Evolutionary conservation across 2,113 vertebrate genomes (phyloP), one percentile per base, ranked within the genome.

Genomic region (Xyliphius kryptos): DNA sequence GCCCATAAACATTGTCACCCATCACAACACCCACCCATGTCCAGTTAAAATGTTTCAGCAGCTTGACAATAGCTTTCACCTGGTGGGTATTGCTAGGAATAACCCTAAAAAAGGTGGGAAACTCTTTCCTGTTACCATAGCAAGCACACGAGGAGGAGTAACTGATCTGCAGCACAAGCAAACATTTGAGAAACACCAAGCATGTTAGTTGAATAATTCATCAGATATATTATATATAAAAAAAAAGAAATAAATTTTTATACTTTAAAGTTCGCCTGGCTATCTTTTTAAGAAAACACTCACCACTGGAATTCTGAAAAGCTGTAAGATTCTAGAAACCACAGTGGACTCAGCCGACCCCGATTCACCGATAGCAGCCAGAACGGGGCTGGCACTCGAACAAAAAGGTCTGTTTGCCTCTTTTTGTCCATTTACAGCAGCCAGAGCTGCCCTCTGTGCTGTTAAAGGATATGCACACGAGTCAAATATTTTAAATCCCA

Each of bases 121-220:
- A 85, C 56, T 82, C 53, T 62, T 14, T 73, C 50, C 81, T 82
- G 73, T 88, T 73, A 70, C 79, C 79, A 1, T 88, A 64, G 70
- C 84, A 87, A 5, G 82, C 74, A 65, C 84, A 87, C 0, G 84
- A 80, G 44, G 83, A 85, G 71, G 87, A 84, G 59, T 86, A 87
- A 68, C 84, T 87, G 55, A 86, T 84, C 86, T 88, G 64, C 44
- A 73, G 55, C 26, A 6, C 3, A 58, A 26, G 22, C 13, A 50
- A 6, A 46, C 13, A 14, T 46, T 46, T 46, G 6, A 13, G 12
- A 5, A 13, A 46, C 6, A 15, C 5, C n/a, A 1, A 32, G 26
- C 26, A 32, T 32, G 2, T 6, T 5, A 3, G 26, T 5, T 32
- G 7, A 2, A 32, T 3, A 32, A 32, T 32, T n/a, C n/a, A n/a